Evolutionary conservation across 2,113 vertebrate genomes (phyloP), one percentile per base, ranked within the genome.

Genomic region (Silurus glanis): DNA sequence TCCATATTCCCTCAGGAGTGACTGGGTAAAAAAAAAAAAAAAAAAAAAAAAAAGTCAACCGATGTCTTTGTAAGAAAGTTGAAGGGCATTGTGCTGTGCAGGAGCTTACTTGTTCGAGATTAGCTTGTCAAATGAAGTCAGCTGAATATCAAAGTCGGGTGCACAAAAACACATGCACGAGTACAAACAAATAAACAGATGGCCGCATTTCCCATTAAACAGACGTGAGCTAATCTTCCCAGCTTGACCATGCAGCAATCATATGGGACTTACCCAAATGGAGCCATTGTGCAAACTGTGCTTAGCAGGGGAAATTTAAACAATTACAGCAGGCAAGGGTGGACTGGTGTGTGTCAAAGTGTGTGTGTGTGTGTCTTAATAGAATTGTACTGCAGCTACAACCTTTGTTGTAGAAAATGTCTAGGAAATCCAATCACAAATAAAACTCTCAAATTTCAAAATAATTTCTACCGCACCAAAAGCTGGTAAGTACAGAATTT

Each of bases 161-260:
- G 28, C 71, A 86, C 55, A 86, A 75, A 37, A 86, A 82, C 85
- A 61, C 69, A 86, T 72, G 67, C 49, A 67, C 83, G 55, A 66
- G 37, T 64, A 75, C 83, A 84, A 84, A 89, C 85, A 89, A 84
- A 89, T 82, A 85, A 89, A 89, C 88, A 89, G 88, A 89, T 89
- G 86, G 89, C 86, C 59, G 55, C 55, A 6, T 87, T 87, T 88
- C 84, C 86, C 84, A 88, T 89, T 89, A 88, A 88, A 89, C 89
- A 89, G 89, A 89, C 89, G 83, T 89, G 86, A 89, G 86, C 76
- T 88, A 89, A 89, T 89, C 89, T 89, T 86, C 86, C 82, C 89
- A 88, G 89, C 81, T 86, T 89, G 89, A 89, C 89, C 89, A 88
- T 88, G 86, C 81, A 88, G 89, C 84, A 88, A 84, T 89, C 86